Percentiles rank a stretch among this genome's conserved stretches.
These are phyloP conservation scores for Enteromius unitaeniatus DNA, from an alignment of 2,797 vertebrate genomes.

Conservation along the genomic window DNA sequence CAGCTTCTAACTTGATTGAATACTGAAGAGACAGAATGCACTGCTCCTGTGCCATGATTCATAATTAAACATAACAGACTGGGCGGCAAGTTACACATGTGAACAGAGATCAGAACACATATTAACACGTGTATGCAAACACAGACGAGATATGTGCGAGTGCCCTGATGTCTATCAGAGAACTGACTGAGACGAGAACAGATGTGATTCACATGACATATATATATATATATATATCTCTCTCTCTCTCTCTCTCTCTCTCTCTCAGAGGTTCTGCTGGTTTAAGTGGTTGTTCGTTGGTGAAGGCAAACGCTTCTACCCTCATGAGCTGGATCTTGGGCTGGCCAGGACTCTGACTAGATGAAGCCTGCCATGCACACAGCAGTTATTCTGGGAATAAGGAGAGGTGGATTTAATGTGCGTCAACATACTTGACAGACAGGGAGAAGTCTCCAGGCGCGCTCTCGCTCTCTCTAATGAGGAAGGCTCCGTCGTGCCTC, in stretches of 20 bases:
- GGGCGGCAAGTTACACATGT: slow-evolving; percentile 17
- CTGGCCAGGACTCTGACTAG: background rate
- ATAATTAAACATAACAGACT: background rate
- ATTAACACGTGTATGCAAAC: slow-evolving; percentile 17
- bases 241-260: too few relatives aligned
- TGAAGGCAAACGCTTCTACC: background rate
- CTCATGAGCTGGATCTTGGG: background rate
- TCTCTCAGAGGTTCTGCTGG: too few relatives aligned
- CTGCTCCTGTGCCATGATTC: background rate
- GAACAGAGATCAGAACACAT: background rate
- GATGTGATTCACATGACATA: background rate
- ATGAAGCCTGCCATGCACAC: background rate
- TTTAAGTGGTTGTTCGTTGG: background rate
- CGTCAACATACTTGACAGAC: slow-evolving; percentile 91
- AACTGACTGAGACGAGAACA: background rate
- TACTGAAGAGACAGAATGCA: background rate
- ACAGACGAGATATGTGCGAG: background rate
- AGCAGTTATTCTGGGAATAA: background rate
- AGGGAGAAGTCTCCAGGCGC: slow-evolving; percentile 98
- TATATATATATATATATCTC: too few relatives aligned
- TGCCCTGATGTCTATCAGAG: slow-evolving; percentile 38
- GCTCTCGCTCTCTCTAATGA: slow-evolving; percentile 98
- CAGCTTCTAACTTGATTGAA: background rate
- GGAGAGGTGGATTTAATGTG: slow-evolving; percentile 3
- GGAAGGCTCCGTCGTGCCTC: slow-evolving; percentile 97